A percentile compares a stretch with the other conserved stretches of the same genome.
Conservation (phyloP, 2,113 vertebrate species). For the Nanger granti region DNA sequence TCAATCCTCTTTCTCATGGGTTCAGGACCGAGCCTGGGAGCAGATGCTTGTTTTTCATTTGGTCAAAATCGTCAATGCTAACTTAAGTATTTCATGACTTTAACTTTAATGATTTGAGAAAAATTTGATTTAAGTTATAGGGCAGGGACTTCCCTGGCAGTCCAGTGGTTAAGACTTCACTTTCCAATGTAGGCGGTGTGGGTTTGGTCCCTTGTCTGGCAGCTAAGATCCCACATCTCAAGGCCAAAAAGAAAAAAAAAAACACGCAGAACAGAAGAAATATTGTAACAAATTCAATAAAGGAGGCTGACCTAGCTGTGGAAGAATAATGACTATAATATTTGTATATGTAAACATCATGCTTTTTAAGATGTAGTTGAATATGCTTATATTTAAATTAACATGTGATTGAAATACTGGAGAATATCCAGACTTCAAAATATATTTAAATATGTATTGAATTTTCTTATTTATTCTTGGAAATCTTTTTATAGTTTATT, state of each 20-base stretch:
- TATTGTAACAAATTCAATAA: neutral
- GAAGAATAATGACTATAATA: neutral
- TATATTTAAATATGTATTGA: neutral
- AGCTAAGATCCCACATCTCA: neutral
- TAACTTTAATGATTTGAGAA: neutral
- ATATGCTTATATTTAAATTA: neutral
- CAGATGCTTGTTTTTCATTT: neutral
- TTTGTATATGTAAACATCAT: neutral
- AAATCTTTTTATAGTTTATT: neutral
- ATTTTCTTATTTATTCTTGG: neutral
- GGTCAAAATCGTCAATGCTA: neutral
- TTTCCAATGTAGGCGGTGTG: neutral
- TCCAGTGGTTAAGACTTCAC: neutral
- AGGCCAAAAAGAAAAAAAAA: neutral
- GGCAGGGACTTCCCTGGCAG: neutral
- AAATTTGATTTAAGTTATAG: neutral
- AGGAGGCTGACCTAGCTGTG: neutral
- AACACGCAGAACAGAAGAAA: neutral
- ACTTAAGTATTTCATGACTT: neutral
- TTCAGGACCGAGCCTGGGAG: neutral
- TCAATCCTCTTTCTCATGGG: rapidly evolving
- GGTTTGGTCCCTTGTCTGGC: neutral
- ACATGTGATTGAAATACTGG: neutral
- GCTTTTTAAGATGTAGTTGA: neutral
- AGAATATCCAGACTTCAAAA: neutral